Conservation (phyloP, 1,140 invertebrate genomes). For the Phenacoccus solenopsis region DNA sequence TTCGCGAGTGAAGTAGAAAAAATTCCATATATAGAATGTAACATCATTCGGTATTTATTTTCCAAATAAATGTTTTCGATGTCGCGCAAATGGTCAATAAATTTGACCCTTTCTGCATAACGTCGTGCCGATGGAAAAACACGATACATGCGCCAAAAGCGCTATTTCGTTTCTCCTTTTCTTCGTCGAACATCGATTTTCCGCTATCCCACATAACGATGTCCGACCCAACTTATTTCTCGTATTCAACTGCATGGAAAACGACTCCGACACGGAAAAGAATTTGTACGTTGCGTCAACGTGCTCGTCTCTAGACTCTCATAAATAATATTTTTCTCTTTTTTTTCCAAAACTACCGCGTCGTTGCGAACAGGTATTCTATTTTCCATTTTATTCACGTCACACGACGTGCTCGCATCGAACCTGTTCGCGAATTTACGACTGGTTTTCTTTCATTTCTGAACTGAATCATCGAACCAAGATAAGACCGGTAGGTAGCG, state of each 20-base stretch:
- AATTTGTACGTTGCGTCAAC: neutral
- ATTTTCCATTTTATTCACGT: neutral
- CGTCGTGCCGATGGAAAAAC: conserved; percentile 1
- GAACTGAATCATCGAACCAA: neutral
- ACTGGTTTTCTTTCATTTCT: neutral
- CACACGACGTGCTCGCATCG: neutral
- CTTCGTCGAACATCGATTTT: conserved; percentile 9
- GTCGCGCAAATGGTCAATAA: conserved; percentile 13
- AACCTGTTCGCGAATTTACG: neutral
- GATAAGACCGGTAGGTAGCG: no score
- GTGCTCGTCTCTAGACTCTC: no score
- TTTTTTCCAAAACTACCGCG: neutral
- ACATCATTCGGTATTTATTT: conserved; percentile 8
- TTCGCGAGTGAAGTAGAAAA: no score
- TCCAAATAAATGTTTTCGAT: neutral
- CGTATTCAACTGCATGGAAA: neutral
- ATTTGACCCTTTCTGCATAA: conserved; percentile 7
- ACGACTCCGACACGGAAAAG: neutral
- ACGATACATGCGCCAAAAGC: conserved; percentile 8
- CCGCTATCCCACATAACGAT: neutral
- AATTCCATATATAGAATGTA: neutral
- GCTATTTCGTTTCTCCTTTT: neutral
- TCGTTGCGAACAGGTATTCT: neutral
- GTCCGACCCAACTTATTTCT: neutral
- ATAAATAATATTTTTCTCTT: neutral